Percentiles rank a stretch among this genome's conserved stretches.
These are phyloP conservation scores for Dolichopus griseipennis DNA, from an alignment of 2,888 invertebrate species.

Conservation along the genomic window DNA sequence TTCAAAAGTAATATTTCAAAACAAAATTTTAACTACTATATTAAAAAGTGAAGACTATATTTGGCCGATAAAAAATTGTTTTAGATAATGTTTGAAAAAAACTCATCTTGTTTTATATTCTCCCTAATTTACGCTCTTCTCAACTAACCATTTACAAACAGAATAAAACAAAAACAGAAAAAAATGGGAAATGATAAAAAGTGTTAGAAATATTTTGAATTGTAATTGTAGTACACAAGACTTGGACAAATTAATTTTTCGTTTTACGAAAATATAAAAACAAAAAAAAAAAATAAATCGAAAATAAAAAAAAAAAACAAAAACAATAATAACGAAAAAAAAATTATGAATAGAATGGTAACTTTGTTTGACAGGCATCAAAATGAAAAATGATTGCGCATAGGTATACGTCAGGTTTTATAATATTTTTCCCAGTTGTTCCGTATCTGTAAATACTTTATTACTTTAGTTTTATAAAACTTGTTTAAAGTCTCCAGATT, in stretches of 20 bases:
- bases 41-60: neutral
- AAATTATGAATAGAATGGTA: constrained; percentile 6
- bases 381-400: constrained; percentile 4
- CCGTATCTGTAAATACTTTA: constrained; percentile 6
- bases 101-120: neutral
- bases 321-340: neutral
- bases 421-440: constrained; percentile 4
- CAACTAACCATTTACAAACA: no score
- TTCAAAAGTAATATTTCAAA: constrained; percentile 3
- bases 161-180: neutral
- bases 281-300: neutral
- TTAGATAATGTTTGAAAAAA: neutral
- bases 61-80: neutral
- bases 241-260: constrained; percentile 4
- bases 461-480: constrained; percentile 1
- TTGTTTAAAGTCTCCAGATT: constrained; percentile 4
- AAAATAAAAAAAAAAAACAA: neutral
- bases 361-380: constrained; percentile 6
- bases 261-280: neutral
- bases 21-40: neutral
- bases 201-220: neutral
- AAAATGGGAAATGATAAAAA: neutral
- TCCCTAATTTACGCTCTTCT: neutral
- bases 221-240: neutral
- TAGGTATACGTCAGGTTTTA: constrained; percentile 6